A percentile compares a stretch with the other conserved stretches of the same genome.
phyloP scores from a whole-genome alignment of 2,113 vertebrate species.

The Plectropomus leopardus region DNA sequence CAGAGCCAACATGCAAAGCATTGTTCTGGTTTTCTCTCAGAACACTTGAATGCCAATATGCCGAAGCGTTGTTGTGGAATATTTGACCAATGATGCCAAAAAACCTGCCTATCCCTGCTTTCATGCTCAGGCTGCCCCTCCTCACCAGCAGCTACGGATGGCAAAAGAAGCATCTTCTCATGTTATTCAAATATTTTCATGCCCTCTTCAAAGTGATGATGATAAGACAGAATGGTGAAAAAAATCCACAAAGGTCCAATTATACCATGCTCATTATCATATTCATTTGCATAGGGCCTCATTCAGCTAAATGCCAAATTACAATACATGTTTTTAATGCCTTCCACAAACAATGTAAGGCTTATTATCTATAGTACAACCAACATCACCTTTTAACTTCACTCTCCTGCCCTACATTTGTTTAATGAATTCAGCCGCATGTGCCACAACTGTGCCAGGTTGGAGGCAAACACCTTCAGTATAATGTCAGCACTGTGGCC shows the following conservation, averaged over 20 bases:
- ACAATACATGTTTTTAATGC: neutral
- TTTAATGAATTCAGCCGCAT: constrained; percentile 15
- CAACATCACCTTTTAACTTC: neutral
- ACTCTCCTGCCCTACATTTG: constrained; percentile 12
- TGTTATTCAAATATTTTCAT: neutral
- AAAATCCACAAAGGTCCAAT: neutral
- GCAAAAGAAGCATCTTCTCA: constrained; percentile 24
- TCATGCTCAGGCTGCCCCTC: too few species aligned
- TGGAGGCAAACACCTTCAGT: neutral
- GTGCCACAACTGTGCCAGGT: neutral
- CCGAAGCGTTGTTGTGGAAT: too few species aligned
- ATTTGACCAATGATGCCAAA: too few species aligned
- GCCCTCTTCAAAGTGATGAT: neutral
- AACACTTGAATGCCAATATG: too few species aligned
- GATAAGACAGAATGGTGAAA: neutral
- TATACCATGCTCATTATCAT: neutral
- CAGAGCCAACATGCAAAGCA: too few species aligned
- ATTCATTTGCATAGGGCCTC: neutral
- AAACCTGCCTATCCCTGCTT: too few species aligned
- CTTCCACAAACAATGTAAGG: neutral
- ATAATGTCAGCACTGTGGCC: neutral
- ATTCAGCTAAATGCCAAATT: neutral
- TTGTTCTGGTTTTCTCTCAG: too few species aligned
- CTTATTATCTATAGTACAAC: neutral
- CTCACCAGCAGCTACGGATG: neutral